Conservation (phyloP, 2,797 vertebrate species). For the Diglossa cyanea region DNA sequence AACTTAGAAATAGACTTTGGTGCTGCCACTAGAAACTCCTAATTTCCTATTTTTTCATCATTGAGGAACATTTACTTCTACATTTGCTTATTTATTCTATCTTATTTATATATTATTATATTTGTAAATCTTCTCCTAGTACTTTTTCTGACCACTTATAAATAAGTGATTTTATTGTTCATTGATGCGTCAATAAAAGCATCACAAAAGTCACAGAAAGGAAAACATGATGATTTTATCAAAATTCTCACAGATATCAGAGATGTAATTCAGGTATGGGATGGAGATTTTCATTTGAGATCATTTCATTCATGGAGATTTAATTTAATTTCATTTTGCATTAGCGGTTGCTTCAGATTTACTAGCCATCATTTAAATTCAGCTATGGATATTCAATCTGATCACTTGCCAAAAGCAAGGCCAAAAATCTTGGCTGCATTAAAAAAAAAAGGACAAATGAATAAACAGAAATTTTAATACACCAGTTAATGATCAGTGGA, state of each 20-base stretch:
- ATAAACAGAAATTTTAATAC: not conserved
- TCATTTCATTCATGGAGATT: not conserved
- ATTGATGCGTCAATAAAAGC: not conserved
- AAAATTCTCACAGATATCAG: not conserved
- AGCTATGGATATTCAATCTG: not conserved
- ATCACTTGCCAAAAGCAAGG: not conserved
- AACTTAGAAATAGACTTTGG: not conserved
- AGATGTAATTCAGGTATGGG: not conserved
- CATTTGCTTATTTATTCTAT: not conserved
- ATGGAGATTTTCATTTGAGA: not conserved
- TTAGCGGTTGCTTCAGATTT: not conserved
- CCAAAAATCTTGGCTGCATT: not conserved
- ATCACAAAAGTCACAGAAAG: not conserved
- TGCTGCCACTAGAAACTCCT: not conserved
- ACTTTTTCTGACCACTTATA: not conserved
- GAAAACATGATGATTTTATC: not conserved
- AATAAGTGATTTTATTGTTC: not conserved
- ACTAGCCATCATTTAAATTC: not conserved
- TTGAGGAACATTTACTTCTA: not conserved
- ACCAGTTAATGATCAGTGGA: not conserved
- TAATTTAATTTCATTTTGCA: not conserved
- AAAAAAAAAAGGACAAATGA: not conserved
- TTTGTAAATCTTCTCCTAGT: not conserved
- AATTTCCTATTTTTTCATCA: not conserved
- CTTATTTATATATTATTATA: not conserved